These are phyloP conservation scores for Piprites chloris DNA, from an alignment of 2,113 vertebrate genomes.

Conservation along the genomic window DNA sequence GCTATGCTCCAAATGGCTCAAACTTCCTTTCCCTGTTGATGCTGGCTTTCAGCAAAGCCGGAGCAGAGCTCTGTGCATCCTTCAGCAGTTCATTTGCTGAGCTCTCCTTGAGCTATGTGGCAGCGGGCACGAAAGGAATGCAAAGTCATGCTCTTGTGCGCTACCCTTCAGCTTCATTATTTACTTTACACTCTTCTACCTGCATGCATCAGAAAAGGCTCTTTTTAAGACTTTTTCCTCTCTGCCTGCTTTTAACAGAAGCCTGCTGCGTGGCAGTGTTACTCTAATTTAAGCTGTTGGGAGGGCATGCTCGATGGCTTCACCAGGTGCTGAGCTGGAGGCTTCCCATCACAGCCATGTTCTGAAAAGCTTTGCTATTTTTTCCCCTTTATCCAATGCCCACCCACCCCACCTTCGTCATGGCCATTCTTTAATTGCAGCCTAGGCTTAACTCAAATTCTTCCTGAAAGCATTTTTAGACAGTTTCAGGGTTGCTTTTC, in stretches of 20 bases:
- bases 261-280: neutral
- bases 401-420: neutral
- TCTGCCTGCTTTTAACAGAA: neutral
- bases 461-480: neutral
- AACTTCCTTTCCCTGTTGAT: neutral
- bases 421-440: neutral
- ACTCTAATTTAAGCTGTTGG: slow-evolving; percentile 24
- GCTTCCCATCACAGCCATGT: neutral
- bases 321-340: slow-evolving; percentile 37
- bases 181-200: slow-evolving; percentile 63
- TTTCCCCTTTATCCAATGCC: neutral
- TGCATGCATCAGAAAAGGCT: slow-evolving; percentile 50
- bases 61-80: neutral
- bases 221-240: neutral
- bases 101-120: neutral
- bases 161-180: slow-evolving; percentile 47
- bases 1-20: neutral
- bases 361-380: slow-evolving; percentile 21
- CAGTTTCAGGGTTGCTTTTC: neutral
- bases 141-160: slow-evolving; percentile 19
- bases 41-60: accelerated
- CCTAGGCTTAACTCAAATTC: neutral
- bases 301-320: neutral
- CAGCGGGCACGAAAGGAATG: neutral
- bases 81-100: neutral